Percentiles rank a stretch among this genome's conserved stretches.
Conservation (phyloP, 2,888 invertebrate species). For the Cactoblastis cactorum region DNA sequence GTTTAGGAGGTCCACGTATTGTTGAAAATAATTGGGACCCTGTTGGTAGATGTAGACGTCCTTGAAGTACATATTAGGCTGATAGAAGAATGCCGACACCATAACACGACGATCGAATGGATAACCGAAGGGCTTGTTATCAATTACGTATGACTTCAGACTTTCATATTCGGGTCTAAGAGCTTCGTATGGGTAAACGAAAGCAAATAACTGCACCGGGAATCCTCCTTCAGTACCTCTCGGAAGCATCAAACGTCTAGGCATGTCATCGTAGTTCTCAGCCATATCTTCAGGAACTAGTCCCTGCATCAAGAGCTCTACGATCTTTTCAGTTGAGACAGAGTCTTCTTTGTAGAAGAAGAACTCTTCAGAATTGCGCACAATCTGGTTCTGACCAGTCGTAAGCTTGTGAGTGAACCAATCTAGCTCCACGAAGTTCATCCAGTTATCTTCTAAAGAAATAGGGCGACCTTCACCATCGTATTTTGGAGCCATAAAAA, state of each 20-base stretch:
- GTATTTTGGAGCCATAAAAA: conserved; percentile 85
- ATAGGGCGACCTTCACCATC: conserved; percentile 76
- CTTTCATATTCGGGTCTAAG: conserved; percentile 48
- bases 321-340: conserved; percentile 79
- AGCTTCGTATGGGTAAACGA: conserved; percentile 76
- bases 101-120: conserved; percentile 79
- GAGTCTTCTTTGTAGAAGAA: conserved; percentile 81
- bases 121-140: conserved; percentile 77
- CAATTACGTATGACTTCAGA: conserved; percentile 48
- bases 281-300: conserved; percentile 74
- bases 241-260: conserved; percentile 84
- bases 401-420: conserved; percentile 78
- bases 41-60: conserved; percentile 78
- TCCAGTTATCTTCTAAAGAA: conserved; percentile 76
- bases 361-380: conserved; percentile 82
- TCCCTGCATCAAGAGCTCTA: conserved; percentile 76
- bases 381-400: conserved; percentile 82
- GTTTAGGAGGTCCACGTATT: too few species aligned
- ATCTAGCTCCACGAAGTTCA: conserved; percentile 82
- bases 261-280: conserved; percentile 80
- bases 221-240: conserved; percentile 84
- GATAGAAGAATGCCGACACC: conserved; percentile 63
- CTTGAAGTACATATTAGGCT: conserved; percentile 81
- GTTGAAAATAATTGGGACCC: too few species aligned
- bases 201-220: conserved; percentile 82